Base-by-base conservation (phyloP, 2,797 vertebrate genomes). In the Gobionotothen gibberifrons region DNA sequence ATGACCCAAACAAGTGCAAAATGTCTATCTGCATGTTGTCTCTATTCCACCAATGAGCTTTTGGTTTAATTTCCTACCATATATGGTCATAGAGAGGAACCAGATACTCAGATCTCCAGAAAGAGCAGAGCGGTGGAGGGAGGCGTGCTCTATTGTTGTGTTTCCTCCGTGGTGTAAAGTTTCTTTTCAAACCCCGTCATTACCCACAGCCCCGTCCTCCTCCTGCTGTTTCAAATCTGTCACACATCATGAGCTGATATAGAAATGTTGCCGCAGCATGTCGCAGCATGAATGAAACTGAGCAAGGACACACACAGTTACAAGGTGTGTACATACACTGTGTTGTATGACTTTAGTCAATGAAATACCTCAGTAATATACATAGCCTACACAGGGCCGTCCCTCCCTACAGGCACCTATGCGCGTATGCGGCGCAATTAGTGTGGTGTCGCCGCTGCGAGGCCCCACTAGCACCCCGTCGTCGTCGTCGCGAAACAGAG, bases 21-120 rank as follows among this genome's bases (percentile, higher is more conserved):
- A 62, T 12, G 17, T 71, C 48, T 82, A 85, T 79, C 83, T 89
- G 74, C 63, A 56, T 71, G 3, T 66, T 19, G 57, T 57, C 55
- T 68, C 21, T 49, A 36, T 59, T 78, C 84, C 77, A 84, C 90
- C 91, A 91, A 93, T 92, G 66, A 83, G 87, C 74, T 71, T 81
- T 85, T 55, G 21, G 36, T 72, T 76, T 59, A 77, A 69, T 80
- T 89, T 78, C 59, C 82, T 84, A 83, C 94, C 94, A 84, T 94
- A 94, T 94, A 94, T 90, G 92, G 94, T 87, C 81, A 92, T 58
- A 91, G 76, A 78, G 39, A 73, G 61, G 61, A 72, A 67, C 32
- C 43, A 78, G 63, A 59, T 59, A 72, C 67, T 74, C 39, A 48
- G 71, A 82, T 74, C 69, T 76, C 49, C 67, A 72, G 39, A 77